Conservation (phyloP, 2,797 vertebrate genomes). For the Siniperca scherzeri region DNA sequence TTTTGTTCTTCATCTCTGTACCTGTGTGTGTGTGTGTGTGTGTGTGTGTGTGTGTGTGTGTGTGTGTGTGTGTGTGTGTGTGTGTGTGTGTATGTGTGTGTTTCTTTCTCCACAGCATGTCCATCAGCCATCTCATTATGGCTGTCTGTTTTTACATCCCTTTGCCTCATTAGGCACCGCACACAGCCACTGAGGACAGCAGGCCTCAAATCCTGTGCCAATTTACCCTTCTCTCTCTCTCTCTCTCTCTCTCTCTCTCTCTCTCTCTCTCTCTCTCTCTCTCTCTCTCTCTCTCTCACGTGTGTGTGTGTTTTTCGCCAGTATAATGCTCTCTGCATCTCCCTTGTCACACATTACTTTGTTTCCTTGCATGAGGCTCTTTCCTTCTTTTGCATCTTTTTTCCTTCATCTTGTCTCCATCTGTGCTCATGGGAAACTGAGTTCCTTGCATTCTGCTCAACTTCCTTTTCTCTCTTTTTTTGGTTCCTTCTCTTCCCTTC, state of each 20-base stretch:
- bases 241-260: slow-evolving; percentile 15
- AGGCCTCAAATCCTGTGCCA: slow-evolving; percentile 83
- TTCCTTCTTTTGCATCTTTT: slow-evolving; percentile 57
- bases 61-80: slow-evolving; percentile 21
- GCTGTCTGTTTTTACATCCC: slow-evolving; percentile 86
- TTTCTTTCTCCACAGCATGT: slow-evolving; percentile 70
- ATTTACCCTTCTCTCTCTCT: slow-evolving; percentile 66
- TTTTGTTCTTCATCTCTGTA: slow-evolving; percentile 50
- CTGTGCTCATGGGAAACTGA: slow-evolving; percentile 59
- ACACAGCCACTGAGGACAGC: slow-evolving; percentile 83
- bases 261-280: slow-evolving; percentile 24
- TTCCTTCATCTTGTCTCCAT: slow-evolving; percentile 52
- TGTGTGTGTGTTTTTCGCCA: slow-evolving; percentile 35
- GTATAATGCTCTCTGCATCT: slow-evolving; percentile 59
- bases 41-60: slow-evolving; percentile 19
- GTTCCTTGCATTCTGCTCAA: slow-evolving; percentile 43
- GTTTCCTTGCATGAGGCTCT: slow-evolving; percentile 68
- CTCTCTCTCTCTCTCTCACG: slow-evolving; percentile 13
- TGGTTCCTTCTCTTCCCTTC: slow-evolving; percentile 8
- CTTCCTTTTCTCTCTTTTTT: slow-evolving; percentile 29
- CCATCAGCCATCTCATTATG: slow-evolving; percentile 87
- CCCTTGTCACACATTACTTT: slow-evolving; percentile 64
- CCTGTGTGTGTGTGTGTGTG: slow-evolving; percentile 33
- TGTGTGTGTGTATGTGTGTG: slow-evolving; percentile 44
- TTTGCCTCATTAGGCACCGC: slow-evolving; percentile 85